A percentile compares a stretch with the other conserved stretches of the same genome.
These are phyloP conservation scores for Paraescarpia echinospica DNA, from an alignment of 1,140 invertebrate genomes.

Conservation along the genomic window DNA sequence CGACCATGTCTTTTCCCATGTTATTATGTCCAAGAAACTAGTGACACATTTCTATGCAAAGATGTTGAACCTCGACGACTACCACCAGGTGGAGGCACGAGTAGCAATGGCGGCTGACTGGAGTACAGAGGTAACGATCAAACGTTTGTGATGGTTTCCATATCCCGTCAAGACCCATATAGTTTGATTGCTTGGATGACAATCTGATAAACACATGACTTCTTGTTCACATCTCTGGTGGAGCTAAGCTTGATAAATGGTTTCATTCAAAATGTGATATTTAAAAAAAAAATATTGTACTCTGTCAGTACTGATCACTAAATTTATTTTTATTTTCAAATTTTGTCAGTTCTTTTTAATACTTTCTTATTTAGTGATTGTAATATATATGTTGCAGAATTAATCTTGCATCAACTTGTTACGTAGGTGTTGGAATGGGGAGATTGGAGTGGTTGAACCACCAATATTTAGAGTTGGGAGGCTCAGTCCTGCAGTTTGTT, in stretches of 20 bases:
- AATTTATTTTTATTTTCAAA: too few species aligned
- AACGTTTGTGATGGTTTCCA: conserved; percentile 14
- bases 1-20: conserved; percentile 47
- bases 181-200: background rate
- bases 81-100: conserved; percentile 55
- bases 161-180: background rate
- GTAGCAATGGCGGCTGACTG: conserved; percentile 55
- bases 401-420: too few species aligned
- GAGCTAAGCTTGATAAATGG: too few species aligned
- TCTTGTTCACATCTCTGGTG: background rate
- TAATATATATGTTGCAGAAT: background rate
- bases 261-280: too few species aligned
- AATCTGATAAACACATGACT: background rate
- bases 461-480: too few species aligned
- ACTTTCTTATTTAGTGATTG: background rate
- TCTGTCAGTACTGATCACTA: too few species aligned
- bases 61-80: conserved; percentile 57
- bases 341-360: too few species aligned
- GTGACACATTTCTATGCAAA: conserved; percentile 62
- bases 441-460: too few species aligned
- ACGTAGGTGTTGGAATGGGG: too few species aligned
- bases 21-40: conserved; percentile 51
- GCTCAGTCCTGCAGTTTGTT: too few species aligned
- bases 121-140: conserved; percentile 57
- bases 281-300: too few species aligned